Conservation (phyloP, 1,140 invertebrate genomes). For the Drosophila nigrodunni region DNA sequence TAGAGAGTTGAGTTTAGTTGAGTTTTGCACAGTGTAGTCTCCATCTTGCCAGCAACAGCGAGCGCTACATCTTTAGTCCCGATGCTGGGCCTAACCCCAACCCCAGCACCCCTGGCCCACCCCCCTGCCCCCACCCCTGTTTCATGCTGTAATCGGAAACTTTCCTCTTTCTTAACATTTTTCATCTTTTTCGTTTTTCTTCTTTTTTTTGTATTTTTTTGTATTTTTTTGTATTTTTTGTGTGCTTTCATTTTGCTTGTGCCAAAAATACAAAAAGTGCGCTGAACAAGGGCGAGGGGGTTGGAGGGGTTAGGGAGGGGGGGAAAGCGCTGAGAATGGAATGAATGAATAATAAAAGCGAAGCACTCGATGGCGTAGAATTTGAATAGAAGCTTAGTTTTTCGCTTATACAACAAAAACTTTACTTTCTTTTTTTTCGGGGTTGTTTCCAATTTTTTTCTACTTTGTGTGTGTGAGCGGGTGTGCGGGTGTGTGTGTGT, state of each 20-base stretch:
- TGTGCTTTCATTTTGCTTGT: conserved; percentile 76
- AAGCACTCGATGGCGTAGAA: conserved; percentile 83
- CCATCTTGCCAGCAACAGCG: too few species aligned
- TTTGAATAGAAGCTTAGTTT: conserved; percentile 84
- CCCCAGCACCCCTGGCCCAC: neutral
- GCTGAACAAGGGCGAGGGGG: neutral
- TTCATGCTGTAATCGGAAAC: conserved; percentile 80
- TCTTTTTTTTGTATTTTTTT: too few species aligned
- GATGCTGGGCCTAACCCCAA: conserved; percentile 19
- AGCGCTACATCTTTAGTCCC: conserved; percentile 20
- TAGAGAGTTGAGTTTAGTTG: too few species aligned
- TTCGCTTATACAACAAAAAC: conserved; percentile 84
- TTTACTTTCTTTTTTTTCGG: conserved; percentile 75
- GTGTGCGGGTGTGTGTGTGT: conserved; percentile 19
- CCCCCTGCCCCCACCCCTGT: neutral
- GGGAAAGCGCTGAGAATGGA: conserved; percentile 52
- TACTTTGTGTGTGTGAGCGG: conserved; percentile 49
- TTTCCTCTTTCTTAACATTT: conserved; percentile 83
- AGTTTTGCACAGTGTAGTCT: neutral
- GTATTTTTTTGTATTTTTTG: conserved; percentile 3
- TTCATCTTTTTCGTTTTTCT: conserved; percentile 59
- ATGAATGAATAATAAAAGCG: conserved; percentile 83
- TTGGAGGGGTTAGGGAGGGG: neutral
- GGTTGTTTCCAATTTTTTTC: conserved; percentile 83
- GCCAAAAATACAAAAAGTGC: conserved; percentile 71